A percentile compares a stretch with the other conserved stretches of the same genome.
phyloP scores from a whole-genome alignment of 2,797 vertebrate genomes.

The Pangasius sanitwongsei region DNA sequence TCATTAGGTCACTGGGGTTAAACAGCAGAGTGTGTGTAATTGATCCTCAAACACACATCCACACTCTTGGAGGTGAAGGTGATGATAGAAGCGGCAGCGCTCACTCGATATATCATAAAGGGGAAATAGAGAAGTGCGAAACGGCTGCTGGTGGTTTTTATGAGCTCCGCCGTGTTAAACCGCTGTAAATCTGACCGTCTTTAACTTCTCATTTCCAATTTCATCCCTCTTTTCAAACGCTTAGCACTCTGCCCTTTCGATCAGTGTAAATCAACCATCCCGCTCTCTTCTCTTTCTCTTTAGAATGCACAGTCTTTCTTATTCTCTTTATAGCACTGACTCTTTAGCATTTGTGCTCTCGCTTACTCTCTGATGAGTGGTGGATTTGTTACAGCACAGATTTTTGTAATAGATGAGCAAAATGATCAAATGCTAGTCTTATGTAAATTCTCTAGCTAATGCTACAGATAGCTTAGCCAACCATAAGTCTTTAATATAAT shows the following conservation, averaged over 20 bases:
- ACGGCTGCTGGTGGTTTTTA: conserved; percentile 48
- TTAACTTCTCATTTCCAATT: conserved; percentile 56
- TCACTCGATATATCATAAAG: conserved; percentile 10
- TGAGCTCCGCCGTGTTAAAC: conserved; percentile 45
- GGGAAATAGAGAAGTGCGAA: conserved; percentile 6
- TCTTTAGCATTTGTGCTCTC: not conserved
- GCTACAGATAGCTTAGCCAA: not conserved
- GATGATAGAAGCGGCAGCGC: conserved; percentile 4
- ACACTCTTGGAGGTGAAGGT: not conserved
- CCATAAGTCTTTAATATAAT: not conserved
- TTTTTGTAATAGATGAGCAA: not conserved
- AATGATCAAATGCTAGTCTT: not conserved
- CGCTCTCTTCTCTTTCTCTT: not conserved
- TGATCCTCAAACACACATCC: conserved; percentile 17
- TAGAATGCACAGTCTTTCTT: not conserved
- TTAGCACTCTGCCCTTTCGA: conserved; percentile 36
- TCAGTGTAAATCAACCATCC: conserved; percentile 40
- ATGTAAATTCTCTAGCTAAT: not conserved
- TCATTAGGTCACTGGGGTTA: conserved; percentile 16
- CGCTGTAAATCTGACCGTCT: conserved; percentile 53
- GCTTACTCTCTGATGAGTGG: not conserved
- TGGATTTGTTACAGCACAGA: not conserved
- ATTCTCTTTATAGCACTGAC: not conserved
- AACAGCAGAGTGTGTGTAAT: conserved; percentile 8
- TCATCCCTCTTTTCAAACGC: conserved; percentile 47